Evolutionary conservation across 2,113 vertebrate genomes (phyloP), one percentile per base, ranked within the genome.

Genomic region (Chlorodrepanis virens): DNA sequence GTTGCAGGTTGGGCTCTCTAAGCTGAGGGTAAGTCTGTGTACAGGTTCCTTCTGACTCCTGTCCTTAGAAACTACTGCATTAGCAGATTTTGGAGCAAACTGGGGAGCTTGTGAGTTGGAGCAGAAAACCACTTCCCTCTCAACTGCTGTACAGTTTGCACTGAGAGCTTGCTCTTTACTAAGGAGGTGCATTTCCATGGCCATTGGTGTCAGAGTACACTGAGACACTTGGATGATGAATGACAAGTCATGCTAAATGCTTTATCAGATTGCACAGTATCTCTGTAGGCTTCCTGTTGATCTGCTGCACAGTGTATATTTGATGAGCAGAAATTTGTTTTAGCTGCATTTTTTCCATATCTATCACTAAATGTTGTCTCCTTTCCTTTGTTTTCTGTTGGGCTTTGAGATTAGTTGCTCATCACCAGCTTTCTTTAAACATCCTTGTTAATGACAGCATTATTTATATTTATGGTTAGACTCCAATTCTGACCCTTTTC

Each of bases 391-490:
- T 89, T 16, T 91, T 81, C 27, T 82, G 5, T 52, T 61, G 22
- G 39, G 25, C 49, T 92, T 92, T 74, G 64, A 42, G 53, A 85
- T 65, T 23, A 33, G 57, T 75, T 94, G 33, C 74, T 93, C 67
- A 69, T 89, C 57, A 87, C 45, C 25, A 91, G 74, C 29, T 69
- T 94, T 87, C 77, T 94, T 93, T 87, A 90, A 89, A 82, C 67
- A 89, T 89, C 74, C 77, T 85, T 31, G 57, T 50, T 76, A 89
- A 79, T 89, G 87, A 79, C 87, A 70, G 22, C 72, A 54, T 90
- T 88, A 53, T 90, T 96, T 95, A 70, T 57, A 27, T 94, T 96
- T 94, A 80, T 33, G 25, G 69, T 90, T 80, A 72, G 63, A 27
- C 63, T 94, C 12, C 8, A 54, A 59, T 90, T 87, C 45, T 92